Evolutionary conservation across 2,797 vertebrate species (phyloP), one percentile per base, ranked within the genome.

Genomic region (Poecile montanus): DNA sequence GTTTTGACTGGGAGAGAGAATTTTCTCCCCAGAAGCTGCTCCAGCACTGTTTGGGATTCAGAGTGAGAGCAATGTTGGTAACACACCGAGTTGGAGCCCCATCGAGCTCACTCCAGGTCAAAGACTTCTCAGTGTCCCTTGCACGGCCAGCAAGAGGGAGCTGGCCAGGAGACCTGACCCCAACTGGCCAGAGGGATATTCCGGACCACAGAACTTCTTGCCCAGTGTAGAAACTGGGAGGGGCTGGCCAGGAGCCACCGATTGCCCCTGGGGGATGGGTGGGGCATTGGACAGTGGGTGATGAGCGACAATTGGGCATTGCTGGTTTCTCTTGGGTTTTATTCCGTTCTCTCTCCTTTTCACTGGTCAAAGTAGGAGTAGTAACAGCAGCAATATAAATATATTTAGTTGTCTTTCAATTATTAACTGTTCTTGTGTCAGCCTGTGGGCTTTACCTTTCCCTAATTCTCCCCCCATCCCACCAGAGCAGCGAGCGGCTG

Each of bases 51-150:
- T 66, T 9, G 6, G 27, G 36, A 57, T 57, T 65, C 17, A 11
- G 32, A 13, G 7, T 26, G 44, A n/a, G 51, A 38, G n/a, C 36
- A 58, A 3, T 0, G 2, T n/a, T 65, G 13, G 38, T 57, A 32
- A 19, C 27, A 25, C 13, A 8, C 19, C 29, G 75, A 57, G 23
- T 7, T 42, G 32, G 18, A 36, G 36, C 27, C 17, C 25, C 1
- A 1, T 51, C 2, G 5, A 51, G 36, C 23, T 62, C 30, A 34
- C 36, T 51, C 38, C 30, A 40, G 36, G 10, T 12, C 48, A 16
- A 32, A 26, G 50, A 63, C 17, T 71, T 42, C 32, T 27, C 26
- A 32, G 36, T 44, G 51, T 38, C 32, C 36, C 26, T 1, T 44
- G 58, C 32, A 63, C 50, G 57, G 51, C 50, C 66, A 56, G 17